Evolutionary conservation across 2,888 invertebrate genomes (phyloP).

Genomic region (Rhamnusium bicolor): DNA sequence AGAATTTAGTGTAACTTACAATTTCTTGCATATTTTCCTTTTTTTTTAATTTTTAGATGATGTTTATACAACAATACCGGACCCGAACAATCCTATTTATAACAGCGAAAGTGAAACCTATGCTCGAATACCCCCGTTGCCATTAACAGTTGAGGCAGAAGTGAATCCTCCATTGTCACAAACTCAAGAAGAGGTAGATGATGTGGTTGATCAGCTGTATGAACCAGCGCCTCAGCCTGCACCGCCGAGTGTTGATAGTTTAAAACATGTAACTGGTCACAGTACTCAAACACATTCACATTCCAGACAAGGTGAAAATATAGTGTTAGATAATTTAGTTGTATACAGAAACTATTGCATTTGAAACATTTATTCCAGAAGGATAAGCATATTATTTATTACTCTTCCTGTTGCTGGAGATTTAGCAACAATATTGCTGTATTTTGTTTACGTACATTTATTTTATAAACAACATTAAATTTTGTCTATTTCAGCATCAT

Average conservation of each 20-base stretch:
- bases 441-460: too few species aligned
- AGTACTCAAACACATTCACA: constrained; percentile 73
- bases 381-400: too few species aligned
- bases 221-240: constrained; percentile 74
- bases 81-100: constrained; percentile 79
- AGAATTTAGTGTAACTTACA: not conserved
- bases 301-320: constrained; percentile 73
- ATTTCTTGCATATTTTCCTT: not conserved
- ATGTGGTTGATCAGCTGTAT: constrained; percentile 61
- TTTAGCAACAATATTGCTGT: too few species aligned
- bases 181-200: constrained; percentile 43
- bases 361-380: not conserved
- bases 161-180: constrained; percentile 60
- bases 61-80: constrained; percentile 93
- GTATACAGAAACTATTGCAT: too few species aligned
- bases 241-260: constrained; percentile 77
- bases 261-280: constrained; percentile 73
- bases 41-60: constrained; percentile 79
- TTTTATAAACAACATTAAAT: too few species aligned
- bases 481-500: constrained; percentile 75
- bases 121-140: constrained; percentile 82
- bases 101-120: constrained; percentile 89
- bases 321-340: too few species aligned
- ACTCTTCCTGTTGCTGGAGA: too few species aligned
- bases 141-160: constrained; percentile 66